Base-by-base conservation (phyloP, 1,140 invertebrate genomes). In the Neotoxoptera formosana region DNA sequence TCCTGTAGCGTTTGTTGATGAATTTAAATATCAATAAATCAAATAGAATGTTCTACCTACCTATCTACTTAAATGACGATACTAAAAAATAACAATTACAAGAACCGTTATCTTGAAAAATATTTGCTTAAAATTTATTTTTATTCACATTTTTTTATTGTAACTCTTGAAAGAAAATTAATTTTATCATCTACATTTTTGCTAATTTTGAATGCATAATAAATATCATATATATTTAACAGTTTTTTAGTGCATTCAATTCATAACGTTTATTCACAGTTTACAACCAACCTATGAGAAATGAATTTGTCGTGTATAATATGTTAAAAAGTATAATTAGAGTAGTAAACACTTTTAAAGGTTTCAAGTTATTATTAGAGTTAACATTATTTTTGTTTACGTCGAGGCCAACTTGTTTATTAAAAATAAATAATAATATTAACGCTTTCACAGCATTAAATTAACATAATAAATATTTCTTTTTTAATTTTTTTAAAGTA, bases 341-440 rank as follows among this genome's bases (percentile, higher is more conserved):
- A 30, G 30, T n/a, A 76, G 60, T 76, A n/a, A 76, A 76, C n/a
- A 76, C n/a, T 76, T 76, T 76, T 76, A 76, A 76, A 76, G n/a
- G 60, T 76, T 76, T 76, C 30, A 41, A 83, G 81, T 41, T 83
- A 83, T 83, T 83, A 36, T 83, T 83, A 83, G 81, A 83, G 8
- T 34, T 41, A 20, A 36, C 34, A 41, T 83, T 83, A 83, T 83
- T 83, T 83, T 83, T 83, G 34, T 83, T 83, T 83, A 83, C 0
- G 34, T 41, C 34, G 81, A 83, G 81, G 81, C 81, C 81, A 83
- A 83, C 34, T 76, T 14, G 30, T 76, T 76, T 76, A 56, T n/a
- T 76, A n/a, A 76, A 76, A 76, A 76, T 76, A 76, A 76, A 76
- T 76, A 76, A 76, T 76, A 76, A 76, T 34, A 53, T 51, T 53